Base-by-base conservation (phyloP, 2,113 vertebrate genomes). In the Megaceryle torquata region DNA sequence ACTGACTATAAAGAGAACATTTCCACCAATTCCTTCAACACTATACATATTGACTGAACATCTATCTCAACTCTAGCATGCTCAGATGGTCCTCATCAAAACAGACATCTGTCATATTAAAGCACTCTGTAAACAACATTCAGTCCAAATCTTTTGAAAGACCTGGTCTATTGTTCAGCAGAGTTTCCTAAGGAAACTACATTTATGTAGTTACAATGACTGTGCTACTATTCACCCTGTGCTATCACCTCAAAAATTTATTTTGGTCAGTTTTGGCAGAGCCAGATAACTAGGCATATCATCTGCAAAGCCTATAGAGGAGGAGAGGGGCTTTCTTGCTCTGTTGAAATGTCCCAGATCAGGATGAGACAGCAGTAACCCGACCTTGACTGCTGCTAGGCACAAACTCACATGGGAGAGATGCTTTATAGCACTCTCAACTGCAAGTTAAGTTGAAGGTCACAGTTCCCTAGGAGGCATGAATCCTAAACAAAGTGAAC, bases 101-200 rank as follows among this genome's bases (percentile, higher is more conserved):
- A 51, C 24, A 76, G 71, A 64, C 22, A 19, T 71, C 56, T 82
- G 39, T 79, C 54, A 14, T 29, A 12, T 35, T 39, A 48, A 76
- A 92, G 19, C 22, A 14, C 48, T 79, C 59, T 0, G 1, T 75
- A 93, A 94, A 93, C 84, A 94, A 35, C 53, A 63, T 67, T 70
- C 74, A 91, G 35, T 79, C 68, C 51, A 74, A 80, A 19, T 65
- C 59, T 88, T 84, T 91, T 90, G 63, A 90, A 92, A 92, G 68
- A 72, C 63, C 41, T 69, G 50, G 13, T 33, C 83, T 91, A 90
- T 92, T 95, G 86, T 96, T 96, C 71, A 83, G 50, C 86, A 53
- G 72, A 74, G 59, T 93, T 96, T 96, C 95, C 91, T 88, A 92
- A 93, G 96, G 89, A 96, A 96, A 77, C 59, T 41, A 19, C 64